These are phyloP conservation scores for Autographa gamma DNA, from an alignment of 2,888 invertebrate species.

Conservation along the genomic window DNA sequence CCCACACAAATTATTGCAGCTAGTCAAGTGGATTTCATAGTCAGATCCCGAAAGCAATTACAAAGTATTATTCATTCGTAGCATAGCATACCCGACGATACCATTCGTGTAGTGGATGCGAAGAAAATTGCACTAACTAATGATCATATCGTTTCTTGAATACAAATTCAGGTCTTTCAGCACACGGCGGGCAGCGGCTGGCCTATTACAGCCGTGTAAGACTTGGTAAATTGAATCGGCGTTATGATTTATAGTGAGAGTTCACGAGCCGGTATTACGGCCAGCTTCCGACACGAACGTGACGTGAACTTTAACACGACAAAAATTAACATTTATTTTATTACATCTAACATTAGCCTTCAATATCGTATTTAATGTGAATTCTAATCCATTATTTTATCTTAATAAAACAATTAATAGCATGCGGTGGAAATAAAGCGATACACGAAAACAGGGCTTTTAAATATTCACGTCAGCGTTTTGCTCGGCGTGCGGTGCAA, in stretches of 20 bases:
- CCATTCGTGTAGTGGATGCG: conserved; percentile 80
- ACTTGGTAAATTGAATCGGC: conserved; percentile 85
- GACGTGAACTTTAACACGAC: conserved; percentile 74
- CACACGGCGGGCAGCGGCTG: conserved; percentile 73
- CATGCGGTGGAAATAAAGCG: conserved; percentile 14
- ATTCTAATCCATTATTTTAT: not conserved
- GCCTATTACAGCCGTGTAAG: conserved; percentile 81
- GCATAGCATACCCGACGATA: conserved; percentile 74
- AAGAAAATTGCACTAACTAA: conserved; percentile 87
- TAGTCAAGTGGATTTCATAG: conserved; percentile 72
- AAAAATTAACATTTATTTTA: conserved; percentile 56
- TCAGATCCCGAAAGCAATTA: conserved; percentile 79
- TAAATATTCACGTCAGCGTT: conserved; percentile 60
- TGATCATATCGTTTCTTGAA: conserved; percentile 86
- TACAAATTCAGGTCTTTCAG: conserved; percentile 87
- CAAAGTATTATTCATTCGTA: conserved; percentile 79
- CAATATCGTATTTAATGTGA: not conserved
- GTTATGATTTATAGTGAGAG: conserved; percentile 85
- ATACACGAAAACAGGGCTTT: conserved; percentile 32
- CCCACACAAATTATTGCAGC: conserved; percentile 71
- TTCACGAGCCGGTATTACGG: conserved; percentile 82
- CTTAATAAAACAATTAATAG: conserved; percentile 5
- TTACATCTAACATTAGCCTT: conserved; percentile 2
- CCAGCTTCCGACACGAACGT: conserved; percentile 80
- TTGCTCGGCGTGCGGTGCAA: conserved; percentile 44